Evolutionary conservation across 2,113 vertebrate species (phyloP), one percentile per base, ranked within the genome.

Genomic region (Natator depressus): DNA sequence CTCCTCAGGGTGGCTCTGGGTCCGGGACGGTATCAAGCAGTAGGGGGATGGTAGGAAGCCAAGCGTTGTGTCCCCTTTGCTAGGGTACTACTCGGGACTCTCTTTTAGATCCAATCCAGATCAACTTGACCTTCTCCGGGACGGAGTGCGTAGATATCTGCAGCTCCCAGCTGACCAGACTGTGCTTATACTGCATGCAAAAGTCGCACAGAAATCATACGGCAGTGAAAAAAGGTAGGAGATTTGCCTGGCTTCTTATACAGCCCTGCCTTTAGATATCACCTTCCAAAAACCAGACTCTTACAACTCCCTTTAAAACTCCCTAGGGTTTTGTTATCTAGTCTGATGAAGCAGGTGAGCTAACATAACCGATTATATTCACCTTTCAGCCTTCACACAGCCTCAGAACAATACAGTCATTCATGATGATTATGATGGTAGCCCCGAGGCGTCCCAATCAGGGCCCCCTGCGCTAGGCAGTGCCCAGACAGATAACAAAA

Each of bases 131-230:
- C 53, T 97, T 79, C 96, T 98, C 6, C 98, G 97, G 82, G 98
- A 99, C 1, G 84, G 98, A 0, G 98, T 98, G 80, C 91, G 98
- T 35, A 96, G 98, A 54, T 98, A 98, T 95, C 98, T 99, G 91
- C 98, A 98, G 96, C 97, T 98, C 57, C 98, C 97, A 2, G 96
- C 98, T 0, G 98, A 99, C 92, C 99, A 99, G 97, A 99, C 98
- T 0, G 98, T 99, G 38, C 84, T 98, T 90, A 99, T 99, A 85
- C 98, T 99, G 5, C 99, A 99, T 0, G 99, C 99, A 96, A 99
- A 99, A 91, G 99, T 99, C 0, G 99, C 99, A 12, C 99, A 99
- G 98, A 99, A 99, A 94, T 99, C 99, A 1, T 99, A 99, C 0
- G 99, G 99, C 93, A 99, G 99, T 0, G 99, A 99, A 86, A 99